These are phyloP conservation scores for Coregonus ussuriensis DNA, from an alignment of 2,797 vertebrate species.

Conservation along the genomic window DNA sequence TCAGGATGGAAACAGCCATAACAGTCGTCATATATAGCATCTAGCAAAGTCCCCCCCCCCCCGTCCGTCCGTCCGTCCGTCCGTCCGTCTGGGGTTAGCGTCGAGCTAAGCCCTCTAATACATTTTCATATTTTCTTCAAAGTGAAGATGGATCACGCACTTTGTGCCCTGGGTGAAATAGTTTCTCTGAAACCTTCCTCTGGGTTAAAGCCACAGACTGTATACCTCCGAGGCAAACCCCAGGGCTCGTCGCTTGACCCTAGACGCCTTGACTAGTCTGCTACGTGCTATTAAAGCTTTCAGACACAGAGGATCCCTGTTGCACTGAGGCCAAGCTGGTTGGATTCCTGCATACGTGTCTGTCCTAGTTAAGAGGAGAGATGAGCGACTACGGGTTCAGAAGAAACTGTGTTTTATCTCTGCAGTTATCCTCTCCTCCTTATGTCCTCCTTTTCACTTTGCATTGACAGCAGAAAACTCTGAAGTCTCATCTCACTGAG, in stretches of 20 bases:
- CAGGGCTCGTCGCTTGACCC: background rate
- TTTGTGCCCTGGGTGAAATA: constrained; percentile 7
- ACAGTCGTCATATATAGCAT: too few species aligned
- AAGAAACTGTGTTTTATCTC: constrained; percentile 25
- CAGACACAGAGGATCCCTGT: background rate
- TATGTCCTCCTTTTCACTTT: constrained; percentile 9
- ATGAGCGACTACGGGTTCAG: constrained; percentile 24
- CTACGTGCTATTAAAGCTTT: background rate
- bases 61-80: too few species aligned
- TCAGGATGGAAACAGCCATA: too few species aligned
- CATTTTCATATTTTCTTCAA: background rate
- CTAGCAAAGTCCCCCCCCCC: background rate
- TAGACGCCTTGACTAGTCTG: background rate
- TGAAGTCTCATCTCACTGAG: constrained; percentile 4
- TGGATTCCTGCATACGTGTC: constrained; percentile 23
- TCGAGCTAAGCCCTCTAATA: too few species aligned
- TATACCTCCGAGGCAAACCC: background rate
- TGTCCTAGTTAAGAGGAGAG: constrained; percentile 13
- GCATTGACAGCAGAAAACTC: constrained; percentile 20
- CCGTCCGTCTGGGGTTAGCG: too few species aligned
- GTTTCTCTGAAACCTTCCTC: constrained; percentile 6
- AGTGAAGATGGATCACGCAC: constrained; percentile 8
- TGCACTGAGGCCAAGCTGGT: constrained; percentile 9
- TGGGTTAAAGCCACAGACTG: background rate
- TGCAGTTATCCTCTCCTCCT: constrained; percentile 3